Base-by-base conservation (phyloP, 2,888 invertebrate species). In the Trichopoda pennipes region DNA sequence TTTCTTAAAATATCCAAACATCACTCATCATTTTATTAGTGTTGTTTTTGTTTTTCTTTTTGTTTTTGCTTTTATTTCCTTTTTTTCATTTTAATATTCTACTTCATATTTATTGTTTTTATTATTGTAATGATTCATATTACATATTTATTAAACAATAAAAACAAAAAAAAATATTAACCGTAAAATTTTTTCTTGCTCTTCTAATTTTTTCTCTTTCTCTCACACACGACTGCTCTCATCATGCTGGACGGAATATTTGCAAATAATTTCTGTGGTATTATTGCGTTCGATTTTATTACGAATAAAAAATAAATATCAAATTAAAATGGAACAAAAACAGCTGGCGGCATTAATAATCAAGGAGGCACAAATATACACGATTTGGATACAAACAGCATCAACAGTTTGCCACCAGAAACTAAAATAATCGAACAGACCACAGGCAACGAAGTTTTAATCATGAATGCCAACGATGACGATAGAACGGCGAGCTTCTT, bases 401-500 rank as follows among this genome's bases (percentile, higher is more conserved):
- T 90, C 84, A 90, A 88, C 56, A 90, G 89, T 86, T 88, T 89
- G 84, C 90, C 89, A 83, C 88, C 90, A 85, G 90, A 90, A 38
- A 89, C 90, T 66, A 90, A 90, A 86, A 83, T 85, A 76, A 84
- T 83, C 79, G 90, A 90, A 70, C 90, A 90, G 85, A 88, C 90
- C 86, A 86, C 87, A 86, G 93, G 93, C 91, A 94, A 92, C 92
- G 94, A 93, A 87, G 95, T 94, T 79, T 93, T 93, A 92, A 95
- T 95, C 92, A 96, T 96, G 96, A 95, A 95, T 92, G 93, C 94
- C 84, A 95, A 95, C 92, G 93, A 94, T 85, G 96, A 96, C 88
- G 96, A 97, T 90, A 94, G 95, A 88, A 94, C 96, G 89, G 95
- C 96, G 91, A 96, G 97, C 90, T 97, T 98, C 94, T 97, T 98